Base-by-base conservation (phyloP, 2,888 invertebrate genomes). In the Liposcelis brunnea region DNA sequence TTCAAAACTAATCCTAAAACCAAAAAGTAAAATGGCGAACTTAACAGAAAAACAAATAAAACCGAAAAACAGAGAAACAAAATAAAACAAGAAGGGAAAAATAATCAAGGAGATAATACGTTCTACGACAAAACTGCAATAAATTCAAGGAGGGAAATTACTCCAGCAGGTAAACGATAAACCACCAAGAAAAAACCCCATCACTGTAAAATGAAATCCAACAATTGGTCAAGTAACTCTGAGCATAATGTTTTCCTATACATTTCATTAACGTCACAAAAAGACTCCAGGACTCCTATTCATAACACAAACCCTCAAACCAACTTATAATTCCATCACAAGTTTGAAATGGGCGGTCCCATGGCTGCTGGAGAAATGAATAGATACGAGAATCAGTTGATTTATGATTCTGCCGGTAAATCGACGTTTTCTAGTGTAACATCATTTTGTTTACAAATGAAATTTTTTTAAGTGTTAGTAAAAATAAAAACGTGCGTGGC, bases 331-430 rank as follows among this genome's bases (percentile, higher is more conserved):
- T 14, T 14, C 21, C 16, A 40, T 5, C 6, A 6, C 5, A 21
- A 40, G 40, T 40, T 40, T 40, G 40, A 40, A 19, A 40, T 40
- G 40, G 40, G 40, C 40, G 40, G 40, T 18, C 19, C 40, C 18
- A 16, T 14, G 40, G 12, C 12, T 40, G 40, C 19, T 40, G 15
- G 15, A 19, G 40, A 40, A 40, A 14, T 40, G 40, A 21, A 12
- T 19, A 40, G 40, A 40, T 40, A 40, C 21, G 40, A 21, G 40
- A 40, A 19, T 19, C 40, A 40, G 40, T 40, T 40, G 40, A 40
- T 40, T 14, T 40, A 18, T 40, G 40, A 40, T 18, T 40, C 7
- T 26, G 8, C 26, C 26, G 26, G 26, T 26, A 26, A 26, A 26
- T 26, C 8, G 26, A 26, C 26, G 26, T 26, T 26, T 26, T 26